Evolutionary conservation across 2,888 invertebrate genomes (phyloP).

Genomic region (Lumbricus terrestris): DNA sequence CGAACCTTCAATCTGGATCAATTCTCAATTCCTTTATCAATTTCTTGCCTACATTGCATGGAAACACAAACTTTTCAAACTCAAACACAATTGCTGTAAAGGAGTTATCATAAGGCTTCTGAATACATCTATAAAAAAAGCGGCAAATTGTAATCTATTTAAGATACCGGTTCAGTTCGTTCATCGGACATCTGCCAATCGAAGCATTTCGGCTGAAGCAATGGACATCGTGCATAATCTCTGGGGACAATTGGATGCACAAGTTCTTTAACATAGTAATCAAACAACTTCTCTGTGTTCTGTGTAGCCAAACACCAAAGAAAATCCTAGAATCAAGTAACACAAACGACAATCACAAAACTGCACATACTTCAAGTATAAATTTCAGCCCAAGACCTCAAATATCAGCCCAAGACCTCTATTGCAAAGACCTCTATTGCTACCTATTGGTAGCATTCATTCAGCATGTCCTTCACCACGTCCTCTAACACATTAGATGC

Average conservation of each 20-base stretch:
- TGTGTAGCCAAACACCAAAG: slow-evolving; percentile 5
- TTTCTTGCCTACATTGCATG: not conserved
- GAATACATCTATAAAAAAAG: not conserved
- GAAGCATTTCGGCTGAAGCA: not conserved
- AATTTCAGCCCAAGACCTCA: not conserved
- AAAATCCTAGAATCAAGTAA: slow-evolving; percentile 15
- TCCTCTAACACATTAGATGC: too few species aligned
- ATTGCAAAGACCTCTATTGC: too few species aligned
- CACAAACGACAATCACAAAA: not conserved
- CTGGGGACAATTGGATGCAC: not conserved
- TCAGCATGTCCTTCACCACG: not conserved
- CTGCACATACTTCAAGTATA: not conserved
- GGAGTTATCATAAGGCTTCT: not conserved
- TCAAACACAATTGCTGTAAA: not conserved
- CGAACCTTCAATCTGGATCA: not conserved
- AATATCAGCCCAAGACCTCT: not conserved
- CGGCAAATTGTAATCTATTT: not conserved
- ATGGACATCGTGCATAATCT: not conserved
- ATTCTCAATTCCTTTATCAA: not conserved
- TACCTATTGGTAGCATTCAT: not conserved
- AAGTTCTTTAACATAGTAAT: not conserved
- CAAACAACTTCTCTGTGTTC: not conserved
- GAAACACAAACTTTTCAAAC: not conserved
- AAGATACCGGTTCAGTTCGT: not conserved
- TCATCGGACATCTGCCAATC: not conserved